These are phyloP conservation scores for Harpagoxenus sublaevis DNA, from an alignment of 2,888 invertebrate genomes.

Conservation along the genomic window DNA sequence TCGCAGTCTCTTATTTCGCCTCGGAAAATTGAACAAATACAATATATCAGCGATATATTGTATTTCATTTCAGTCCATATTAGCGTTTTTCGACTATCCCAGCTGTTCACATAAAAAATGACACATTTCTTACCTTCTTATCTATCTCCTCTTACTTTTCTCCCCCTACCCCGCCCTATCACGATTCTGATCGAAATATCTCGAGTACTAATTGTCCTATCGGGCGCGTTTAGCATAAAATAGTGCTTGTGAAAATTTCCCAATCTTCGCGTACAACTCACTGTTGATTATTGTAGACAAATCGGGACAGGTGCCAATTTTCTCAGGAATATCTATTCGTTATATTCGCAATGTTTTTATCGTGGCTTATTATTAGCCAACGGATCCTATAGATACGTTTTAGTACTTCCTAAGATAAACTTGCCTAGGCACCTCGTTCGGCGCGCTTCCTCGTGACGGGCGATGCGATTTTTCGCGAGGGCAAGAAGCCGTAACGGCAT, in stretches of 20 bases:
- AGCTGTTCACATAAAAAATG: background rate
- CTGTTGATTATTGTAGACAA: constrained; percentile 11
- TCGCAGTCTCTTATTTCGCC: background rate
- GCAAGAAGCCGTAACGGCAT: constrained; percentile 42
- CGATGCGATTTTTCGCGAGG: constrained; percentile 38
- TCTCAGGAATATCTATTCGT: constrained; percentile 15
- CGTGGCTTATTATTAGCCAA: constrained; percentile 11
- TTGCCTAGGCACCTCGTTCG: background rate
- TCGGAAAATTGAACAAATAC: background rate
- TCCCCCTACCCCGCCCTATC: no score
- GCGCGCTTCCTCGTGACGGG: constrained; percentile 32
- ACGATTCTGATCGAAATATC: background rate
- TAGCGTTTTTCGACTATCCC: background rate
- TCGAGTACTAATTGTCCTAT: background rate
- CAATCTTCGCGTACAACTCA: constrained; percentile 4
- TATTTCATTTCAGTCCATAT: background rate
- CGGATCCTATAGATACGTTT: constrained; percentile 11
- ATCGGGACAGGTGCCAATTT: constrained; percentile 24
- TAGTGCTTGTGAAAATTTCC: background rate
- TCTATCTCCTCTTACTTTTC: background rate
- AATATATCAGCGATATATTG: background rate
- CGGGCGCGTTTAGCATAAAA: background rate
- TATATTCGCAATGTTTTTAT: constrained; percentile 41
- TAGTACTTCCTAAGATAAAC: constrained; percentile 30
- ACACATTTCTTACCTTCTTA: background rate